Percentiles rank a stretch among this genome's conserved stretches.
phyloP scores from a whole-genome alignment of 2,888 invertebrate genomes.

The Graphium colonna region DNA sequence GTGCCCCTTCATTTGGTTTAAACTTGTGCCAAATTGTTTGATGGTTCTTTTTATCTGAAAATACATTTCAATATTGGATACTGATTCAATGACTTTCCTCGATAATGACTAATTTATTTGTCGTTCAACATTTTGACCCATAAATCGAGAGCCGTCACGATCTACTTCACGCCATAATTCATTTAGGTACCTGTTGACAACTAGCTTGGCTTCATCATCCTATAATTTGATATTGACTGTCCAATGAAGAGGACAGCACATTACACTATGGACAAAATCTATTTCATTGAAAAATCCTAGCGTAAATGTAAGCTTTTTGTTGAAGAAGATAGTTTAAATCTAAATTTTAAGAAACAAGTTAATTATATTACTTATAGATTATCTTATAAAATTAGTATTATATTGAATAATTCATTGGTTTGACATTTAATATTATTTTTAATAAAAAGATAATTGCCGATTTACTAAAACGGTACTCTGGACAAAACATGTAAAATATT shows the following conservation, averaged over 20 bases:
- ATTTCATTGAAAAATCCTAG: background rate
- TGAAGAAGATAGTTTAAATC: background rate
- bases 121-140: conserved; percentile 59
- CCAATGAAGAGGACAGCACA: conserved; percentile 1
- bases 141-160: conserved; percentile 70
- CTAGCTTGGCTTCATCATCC: conserved; percentile 16
- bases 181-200: conserved; percentile 30
- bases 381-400: no score
- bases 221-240: conserved; percentile 18
- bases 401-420: no score
- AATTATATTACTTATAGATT: no score
- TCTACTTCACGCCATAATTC: conserved; percentile 59
- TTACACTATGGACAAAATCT: no score
- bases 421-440: no score
- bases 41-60: no score
- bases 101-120: conserved; percentile 37
- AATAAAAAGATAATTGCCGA: no score
- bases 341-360: background rate
- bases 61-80: conserved; percentile 4
- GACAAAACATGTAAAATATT: no score
- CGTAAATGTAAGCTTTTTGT: conserved; percentile 1
- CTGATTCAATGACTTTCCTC: conserved; percentile 42
- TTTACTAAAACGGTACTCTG: no score
- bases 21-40: no score
- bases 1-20: no score